These are phyloP conservation scores for Cladopsammia gracilis DNA, from an alignment of 64 coral and sea anemone species.

Conservation along the genomic window DNA sequence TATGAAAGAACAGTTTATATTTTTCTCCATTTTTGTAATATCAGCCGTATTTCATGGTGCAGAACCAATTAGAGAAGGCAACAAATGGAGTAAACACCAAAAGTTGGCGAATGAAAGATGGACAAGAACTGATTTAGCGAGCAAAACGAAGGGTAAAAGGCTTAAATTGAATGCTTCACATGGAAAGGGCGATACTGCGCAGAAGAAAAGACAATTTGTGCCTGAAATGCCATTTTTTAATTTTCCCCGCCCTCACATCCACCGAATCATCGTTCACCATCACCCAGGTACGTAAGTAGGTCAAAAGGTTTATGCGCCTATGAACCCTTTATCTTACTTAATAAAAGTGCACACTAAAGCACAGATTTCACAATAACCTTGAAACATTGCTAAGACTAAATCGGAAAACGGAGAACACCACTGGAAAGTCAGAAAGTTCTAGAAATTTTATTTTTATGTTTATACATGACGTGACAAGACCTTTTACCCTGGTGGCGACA, in stretches of 20 bases:
- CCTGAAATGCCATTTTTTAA: constrained; percentile 55
- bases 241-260: constrained; percentile 63
- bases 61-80: neutral
- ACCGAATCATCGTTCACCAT: constrained; percentile 85
- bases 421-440: no score
- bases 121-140: neutral
- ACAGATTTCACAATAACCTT: no score
- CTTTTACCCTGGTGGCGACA: no score
- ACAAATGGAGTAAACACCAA: neutral
- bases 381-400: no score
- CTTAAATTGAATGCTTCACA: neutral
- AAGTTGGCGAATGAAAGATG: neutral
- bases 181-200: neutral
- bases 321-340: no score
- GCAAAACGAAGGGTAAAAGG: neutral
- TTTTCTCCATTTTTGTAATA: neutral
- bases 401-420: no score
- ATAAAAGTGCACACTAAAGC: no score
- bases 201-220: constrained; percentile 86
- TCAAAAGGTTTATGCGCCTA: neutral
- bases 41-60: neutral
- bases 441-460: no score
- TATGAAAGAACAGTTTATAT: constrained; percentile 32
- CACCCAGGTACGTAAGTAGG: constrained; percentile 73
- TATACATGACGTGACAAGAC: no score